These are phyloP conservation scores for Emmelina monodactyla DNA, from an alignment of 2,888 invertebrate genomes.

Conservation along the genomic window DNA sequence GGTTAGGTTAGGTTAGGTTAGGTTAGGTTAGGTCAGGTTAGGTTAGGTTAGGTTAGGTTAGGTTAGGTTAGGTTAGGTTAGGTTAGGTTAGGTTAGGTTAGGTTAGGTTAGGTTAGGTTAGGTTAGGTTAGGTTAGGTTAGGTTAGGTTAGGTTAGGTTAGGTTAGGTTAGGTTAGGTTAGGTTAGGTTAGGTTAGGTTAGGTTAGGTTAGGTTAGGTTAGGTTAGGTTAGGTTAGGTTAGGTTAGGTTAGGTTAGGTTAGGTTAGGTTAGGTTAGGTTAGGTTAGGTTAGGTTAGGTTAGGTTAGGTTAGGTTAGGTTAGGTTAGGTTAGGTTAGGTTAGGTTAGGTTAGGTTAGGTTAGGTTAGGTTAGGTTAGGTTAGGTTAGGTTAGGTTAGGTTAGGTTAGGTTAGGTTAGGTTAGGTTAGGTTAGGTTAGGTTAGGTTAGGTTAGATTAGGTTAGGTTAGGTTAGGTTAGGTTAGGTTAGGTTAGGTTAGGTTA, in stretches of 20 bases:
- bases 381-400: constrained; percentile 16
- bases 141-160: constrained; percentile 12
- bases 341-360: constrained; percentile 18
- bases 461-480: constrained; percentile 12
- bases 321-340: constrained; percentile 21
- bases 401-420: constrained; percentile 16
- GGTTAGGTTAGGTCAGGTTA: constrained; percentile 15
- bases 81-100: constrained; percentile 10
- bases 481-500: constrained; percentile 10
- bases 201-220: constrained; percentile 16
- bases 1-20: constrained; percentile 11
- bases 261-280: constrained; percentile 16
- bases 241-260: constrained; percentile 14
- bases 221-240: constrained; percentile 15
- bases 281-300: constrained; percentile 16
- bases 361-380: constrained; percentile 18
- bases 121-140: constrained; percentile 7
- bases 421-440: constrained; percentile 15
- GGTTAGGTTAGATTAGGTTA: constrained; percentile 11
- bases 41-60: constrained; percentile 17
- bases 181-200: constrained; percentile 16
- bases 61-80: constrained; percentile 15
- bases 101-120: constrained; percentile 8
- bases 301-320: constrained; percentile 22
- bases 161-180: constrained; percentile 16